phyloP scores from a whole-genome alignment of 2,888 invertebrate genomes.

The Eucera pruinosa region DNA sequence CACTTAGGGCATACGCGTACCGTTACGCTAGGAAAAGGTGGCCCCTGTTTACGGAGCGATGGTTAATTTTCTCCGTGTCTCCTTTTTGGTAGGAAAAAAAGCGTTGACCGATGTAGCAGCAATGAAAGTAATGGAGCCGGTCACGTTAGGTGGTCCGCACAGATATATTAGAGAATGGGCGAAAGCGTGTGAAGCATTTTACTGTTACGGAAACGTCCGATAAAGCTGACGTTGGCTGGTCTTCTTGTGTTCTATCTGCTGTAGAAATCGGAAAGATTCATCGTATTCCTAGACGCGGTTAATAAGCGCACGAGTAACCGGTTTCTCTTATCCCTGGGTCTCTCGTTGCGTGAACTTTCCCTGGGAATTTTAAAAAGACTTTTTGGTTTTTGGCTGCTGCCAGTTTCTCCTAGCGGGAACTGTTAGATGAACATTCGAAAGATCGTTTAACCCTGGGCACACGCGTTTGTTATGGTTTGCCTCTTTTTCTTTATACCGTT shows the following conservation, averaged over 20 bases:
- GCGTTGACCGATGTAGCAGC: no score
- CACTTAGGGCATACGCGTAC: no score
- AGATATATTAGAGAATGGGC: neutral
- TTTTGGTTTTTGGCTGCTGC: neutral
- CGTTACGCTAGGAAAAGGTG: no score
- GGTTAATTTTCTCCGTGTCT: no score
- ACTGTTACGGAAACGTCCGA: neutral
- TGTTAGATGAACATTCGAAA: constrained; percentile 17
- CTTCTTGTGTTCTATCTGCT: constrained; percentile 5
- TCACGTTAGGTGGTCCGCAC: no score
- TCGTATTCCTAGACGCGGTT: constrained; percentile 26
- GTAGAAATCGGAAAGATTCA: constrained; percentile 24
- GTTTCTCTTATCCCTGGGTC: constrained; percentile 43
- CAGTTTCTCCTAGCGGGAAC: neutral
- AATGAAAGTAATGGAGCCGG: no score
- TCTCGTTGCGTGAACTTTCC: constrained; percentile 50
- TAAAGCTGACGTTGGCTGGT: neutral
- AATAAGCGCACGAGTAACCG: constrained; percentile 46
- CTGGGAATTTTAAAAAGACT: constrained; percentile 36
- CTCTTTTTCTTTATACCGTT: constrained; percentile 2
- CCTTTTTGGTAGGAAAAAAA: no score
- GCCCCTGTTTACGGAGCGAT: no score
- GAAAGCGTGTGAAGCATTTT: neutral
- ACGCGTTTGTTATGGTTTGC: constrained; percentile 20
- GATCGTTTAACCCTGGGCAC: constrained; percentile 18